Evolutionary conservation across 1,140 invertebrate genomes (phyloP).

Genomic region (Leptonema lineaticorne): DNA sequence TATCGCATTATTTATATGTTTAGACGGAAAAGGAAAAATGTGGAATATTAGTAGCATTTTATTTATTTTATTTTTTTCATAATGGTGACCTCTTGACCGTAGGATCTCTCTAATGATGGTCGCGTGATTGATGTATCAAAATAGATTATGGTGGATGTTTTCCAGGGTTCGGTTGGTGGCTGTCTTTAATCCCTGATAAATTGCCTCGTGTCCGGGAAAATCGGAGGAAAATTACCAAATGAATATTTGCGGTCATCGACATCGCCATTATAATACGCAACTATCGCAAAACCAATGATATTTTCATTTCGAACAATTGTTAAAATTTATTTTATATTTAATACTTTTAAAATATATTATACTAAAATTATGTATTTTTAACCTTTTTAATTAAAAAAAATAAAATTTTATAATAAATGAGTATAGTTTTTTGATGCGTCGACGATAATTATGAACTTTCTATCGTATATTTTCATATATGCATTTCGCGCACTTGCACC

Average conservation of each 20-base stretch:
- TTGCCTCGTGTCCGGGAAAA: constrained; percentile 1
- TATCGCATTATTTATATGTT: too few species aligned
- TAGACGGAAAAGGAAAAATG: too few species aligned
- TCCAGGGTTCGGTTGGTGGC: not conserved
- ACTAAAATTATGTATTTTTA: too few species aligned
- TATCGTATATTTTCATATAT: too few species aligned
- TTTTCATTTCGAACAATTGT: not conserved
- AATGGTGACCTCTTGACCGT: not conserved
- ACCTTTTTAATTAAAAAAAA: too few species aligned
- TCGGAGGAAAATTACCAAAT: not conserved
- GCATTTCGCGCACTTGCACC: too few species aligned
- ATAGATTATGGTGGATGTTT: constrained; percentile 12
- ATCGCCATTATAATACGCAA: not conserved
- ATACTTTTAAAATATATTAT: too few species aligned
- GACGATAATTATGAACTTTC: too few species aligned
- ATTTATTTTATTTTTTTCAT: not conserved
- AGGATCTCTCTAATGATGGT: constrained; percentile 8
- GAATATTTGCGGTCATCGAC: not conserved
- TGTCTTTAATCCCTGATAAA: constrained; percentile 21
- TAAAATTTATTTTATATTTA: too few species aligned
- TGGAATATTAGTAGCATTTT: too few species aligned
- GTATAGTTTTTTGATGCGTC: too few species aligned
- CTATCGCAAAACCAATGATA: not conserved
- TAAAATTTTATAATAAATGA: too few species aligned
- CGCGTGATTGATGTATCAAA: constrained; percentile 22